Evolutionary conservation across 1,140 invertebrate species (phyloP).

Genomic region (Lepidurus couesii): DNA sequence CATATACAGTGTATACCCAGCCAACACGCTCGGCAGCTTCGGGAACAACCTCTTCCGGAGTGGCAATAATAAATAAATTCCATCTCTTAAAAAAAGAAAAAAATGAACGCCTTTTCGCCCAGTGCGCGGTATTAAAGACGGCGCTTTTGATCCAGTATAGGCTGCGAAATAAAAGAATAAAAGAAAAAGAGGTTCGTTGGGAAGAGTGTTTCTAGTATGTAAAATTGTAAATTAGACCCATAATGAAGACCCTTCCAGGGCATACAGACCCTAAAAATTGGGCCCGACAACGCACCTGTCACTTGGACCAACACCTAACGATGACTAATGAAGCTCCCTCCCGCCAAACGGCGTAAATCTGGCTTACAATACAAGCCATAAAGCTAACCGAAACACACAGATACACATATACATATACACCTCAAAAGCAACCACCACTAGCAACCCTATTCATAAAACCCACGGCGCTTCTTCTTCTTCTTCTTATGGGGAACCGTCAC

Average conservation of each 20-base stretch:
- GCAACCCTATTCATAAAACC: neutral
- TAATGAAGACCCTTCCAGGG: neutral
- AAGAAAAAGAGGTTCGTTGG: neutral
- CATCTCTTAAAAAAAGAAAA: too few species aligned
- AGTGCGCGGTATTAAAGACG: too few species aligned
- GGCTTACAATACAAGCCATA: neutral
- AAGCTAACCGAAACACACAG: neutral
- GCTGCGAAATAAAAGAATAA: neutral
- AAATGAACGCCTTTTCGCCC: too few species aligned
- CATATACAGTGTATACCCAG: neutral
- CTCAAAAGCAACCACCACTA: neutral
- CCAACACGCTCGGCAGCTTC: neutral
- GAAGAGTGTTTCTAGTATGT: neutral
- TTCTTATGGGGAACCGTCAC: neutral
- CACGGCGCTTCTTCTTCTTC: neutral
- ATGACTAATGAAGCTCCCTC: constrained; percentile 6
- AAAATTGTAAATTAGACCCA: constrained; percentile 10
- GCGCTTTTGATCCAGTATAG: neutral
- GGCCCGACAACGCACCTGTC: neutral
- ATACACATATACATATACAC: too few species aligned
- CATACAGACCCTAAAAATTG: neutral
- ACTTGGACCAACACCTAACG: constrained; percentile 14
- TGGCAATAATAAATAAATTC: too few species aligned
- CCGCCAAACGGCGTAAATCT: neutral
- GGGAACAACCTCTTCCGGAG: too few species aligned